A percentile compares a stretch with the other conserved stretches of the same genome.
These are phyloP conservation scores for Porites rus DNA, from an alignment of 92 coral and sea anemone species.

Conservation along the genomic window DNA sequence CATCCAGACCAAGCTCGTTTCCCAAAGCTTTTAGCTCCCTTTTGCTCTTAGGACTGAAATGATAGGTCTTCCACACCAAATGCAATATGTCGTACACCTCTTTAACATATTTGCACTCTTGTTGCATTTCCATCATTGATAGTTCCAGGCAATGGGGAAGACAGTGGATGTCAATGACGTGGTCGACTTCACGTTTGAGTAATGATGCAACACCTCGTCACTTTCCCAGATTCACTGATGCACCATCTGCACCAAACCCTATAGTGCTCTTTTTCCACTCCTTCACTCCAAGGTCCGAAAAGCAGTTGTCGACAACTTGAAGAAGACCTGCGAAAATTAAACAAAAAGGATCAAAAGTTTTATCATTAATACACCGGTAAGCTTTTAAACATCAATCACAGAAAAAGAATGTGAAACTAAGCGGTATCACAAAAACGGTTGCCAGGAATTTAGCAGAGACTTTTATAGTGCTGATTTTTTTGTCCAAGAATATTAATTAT, in stretches of 20 bases:
- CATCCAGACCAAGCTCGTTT: slow-evolving; percentile 47
- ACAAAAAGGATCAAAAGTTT: slow-evolving; percentile 21
- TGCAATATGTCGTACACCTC: slow-evolving; percentile 44
- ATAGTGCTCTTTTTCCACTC: slow-evolving; percentile 31
- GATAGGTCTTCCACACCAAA: slow-evolving; percentile 29
- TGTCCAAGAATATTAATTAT: slow-evolving; percentile 34
- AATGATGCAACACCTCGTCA: slow-evolving; percentile 32
- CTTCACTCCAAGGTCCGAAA: slow-evolving; percentile 40
- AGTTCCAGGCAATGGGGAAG: slow-evolving; percentile 41
- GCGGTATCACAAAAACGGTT: slow-evolving; percentile 41
- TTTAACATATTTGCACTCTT: slow-evolving; percentile 36
- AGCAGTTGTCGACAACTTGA: slow-evolving; percentile 40
- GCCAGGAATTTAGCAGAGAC: slow-evolving; percentile 19
- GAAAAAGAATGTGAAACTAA: slow-evolving; percentile 29
- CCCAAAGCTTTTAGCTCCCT: slow-evolving; percentile 45
- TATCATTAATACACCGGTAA: neutral
- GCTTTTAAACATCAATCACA: slow-evolving; percentile 12
- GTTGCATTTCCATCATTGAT: slow-evolving; percentile 40
- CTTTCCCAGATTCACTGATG: slow-evolving; percentile 37
- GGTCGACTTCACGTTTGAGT: slow-evolving; percentile 14
- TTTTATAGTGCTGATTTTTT: neutral
- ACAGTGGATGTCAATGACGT: slow-evolving; percentile 37
- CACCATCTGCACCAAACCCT: slow-evolving; percentile 49
- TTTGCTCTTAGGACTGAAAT: slow-evolving; percentile 41
- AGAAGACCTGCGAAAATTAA: slow-evolving; percentile 35